phyloP scores from a whole-genome alignment of 2,888 invertebrate species.

The Thereva unica region DNA sequence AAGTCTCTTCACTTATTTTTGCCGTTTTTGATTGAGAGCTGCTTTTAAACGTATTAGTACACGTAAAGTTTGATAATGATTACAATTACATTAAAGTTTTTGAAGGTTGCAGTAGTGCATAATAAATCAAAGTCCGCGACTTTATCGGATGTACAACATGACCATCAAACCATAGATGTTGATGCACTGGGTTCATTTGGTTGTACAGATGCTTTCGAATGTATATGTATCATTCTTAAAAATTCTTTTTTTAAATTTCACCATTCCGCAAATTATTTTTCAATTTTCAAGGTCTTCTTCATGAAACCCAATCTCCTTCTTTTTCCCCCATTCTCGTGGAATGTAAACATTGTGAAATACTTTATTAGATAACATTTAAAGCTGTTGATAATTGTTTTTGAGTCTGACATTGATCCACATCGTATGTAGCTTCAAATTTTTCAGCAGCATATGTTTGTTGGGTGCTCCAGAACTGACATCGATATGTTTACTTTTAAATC shows the following conservation, averaged over 20 bases:
- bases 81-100: no score
- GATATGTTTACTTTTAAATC: no score
- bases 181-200: neutral
- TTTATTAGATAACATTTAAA: neutral
- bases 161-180: slow-evolving; percentile 1
- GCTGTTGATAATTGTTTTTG: neutral
- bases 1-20: no score
- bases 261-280: neutral
- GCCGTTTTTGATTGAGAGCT: neutral
- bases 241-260: neutral
- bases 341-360: neutral
- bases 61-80: neutral
- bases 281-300: slow-evolving; percentile 3
- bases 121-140: neutral
- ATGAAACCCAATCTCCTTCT: neutral
- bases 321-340: neutral
- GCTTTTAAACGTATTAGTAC: neutral
- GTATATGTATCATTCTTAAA: neutral
- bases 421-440: neutral
- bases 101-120: no score
- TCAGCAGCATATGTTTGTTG: neutral
- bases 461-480: neutral
- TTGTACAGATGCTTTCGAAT: neutral
- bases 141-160: neutral
- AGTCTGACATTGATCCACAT: neutral